phyloP scores from a whole-genome alignment of 2,888 invertebrate genomes.

The Charanyca ferruginea region DNA sequence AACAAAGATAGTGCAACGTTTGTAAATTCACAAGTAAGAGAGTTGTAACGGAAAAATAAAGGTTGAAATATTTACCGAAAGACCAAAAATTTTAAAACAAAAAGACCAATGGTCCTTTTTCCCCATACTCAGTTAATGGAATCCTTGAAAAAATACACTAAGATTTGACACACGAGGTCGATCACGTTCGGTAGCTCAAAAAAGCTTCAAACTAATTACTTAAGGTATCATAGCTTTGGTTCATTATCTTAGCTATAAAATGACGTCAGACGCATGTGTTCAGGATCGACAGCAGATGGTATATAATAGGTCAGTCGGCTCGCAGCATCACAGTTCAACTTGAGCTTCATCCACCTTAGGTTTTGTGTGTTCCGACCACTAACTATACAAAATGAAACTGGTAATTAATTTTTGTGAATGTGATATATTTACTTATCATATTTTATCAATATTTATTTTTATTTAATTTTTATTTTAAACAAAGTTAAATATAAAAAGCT shows the following conservation, averaged over 20 bases:
- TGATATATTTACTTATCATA: neutral
- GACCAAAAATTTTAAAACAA: neutral
- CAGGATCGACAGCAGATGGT: slow-evolving; percentile 81
- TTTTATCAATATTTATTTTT: neutral
- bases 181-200: slow-evolving; percentile 72
- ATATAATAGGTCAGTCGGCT: slow-evolving; percentile 84
- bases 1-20: too few species aligned
- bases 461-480: neutral
- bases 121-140: slow-evolving; percentile 71
- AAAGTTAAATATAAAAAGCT: too few species aligned
- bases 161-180: slow-evolving; percentile 82
- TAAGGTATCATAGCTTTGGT: slow-evolving; percentile 75
- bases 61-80: too few species aligned
- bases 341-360: slow-evolving; percentile 70
- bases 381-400: slow-evolving; percentile 84
- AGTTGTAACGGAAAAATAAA: too few species aligned
- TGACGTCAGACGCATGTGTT: slow-evolving; percentile 83
- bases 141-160: slow-evolving; percentile 77
- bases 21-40: too few species aligned
- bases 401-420: slow-evolving; percentile 72
- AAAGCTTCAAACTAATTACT: slow-evolving; percentile 80
- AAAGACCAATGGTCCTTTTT: slow-evolving; percentile 45
- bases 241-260: slow-evolving; percentile 74
- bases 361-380: slow-evolving; percentile 52
- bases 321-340: slow-evolving; percentile 74